Evolutionary conservation across 1,140 invertebrate species (phyloP).

Genomic region (Philaenus spumarius): DNA sequence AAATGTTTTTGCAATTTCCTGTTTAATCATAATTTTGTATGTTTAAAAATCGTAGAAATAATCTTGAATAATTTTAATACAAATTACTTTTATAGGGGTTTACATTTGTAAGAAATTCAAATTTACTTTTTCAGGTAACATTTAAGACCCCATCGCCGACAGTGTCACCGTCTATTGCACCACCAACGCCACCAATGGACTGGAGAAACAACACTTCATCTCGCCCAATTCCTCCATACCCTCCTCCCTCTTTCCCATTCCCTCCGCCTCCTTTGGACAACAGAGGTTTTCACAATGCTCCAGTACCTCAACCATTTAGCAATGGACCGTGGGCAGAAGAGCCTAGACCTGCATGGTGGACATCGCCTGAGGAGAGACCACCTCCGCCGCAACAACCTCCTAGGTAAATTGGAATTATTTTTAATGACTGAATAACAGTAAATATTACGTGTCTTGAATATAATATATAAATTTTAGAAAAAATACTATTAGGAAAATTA

Average conservation of each 20-base stretch:
- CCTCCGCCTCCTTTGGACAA: slow-evolving; percentile 5
- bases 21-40: too few species aligned
- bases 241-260: not conserved
- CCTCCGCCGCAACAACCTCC: slow-evolving; percentile 32
- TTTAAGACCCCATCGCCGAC: slow-evolving; percentile 47
- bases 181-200: slow-evolving; percentile 3
- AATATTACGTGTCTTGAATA: too few species aligned
- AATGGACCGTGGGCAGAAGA: slow-evolving; percentile 2
- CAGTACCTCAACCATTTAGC: too few species aligned
- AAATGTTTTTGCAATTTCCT: too few species aligned
- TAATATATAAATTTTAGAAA: too few species aligned
- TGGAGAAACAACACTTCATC: not conserved
- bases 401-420: not conserved
- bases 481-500: too few species aligned
- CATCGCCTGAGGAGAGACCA: slow-evolving; percentile 31
- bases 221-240: not conserved
- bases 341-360: slow-evolving; percentile 13
- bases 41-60: too few species aligned
- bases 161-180: slow-evolving; percentile 7
- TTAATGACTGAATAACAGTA: too few species aligned
- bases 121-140: slow-evolving; percentile 42
- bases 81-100: too few species aligned
- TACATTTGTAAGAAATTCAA: too few species aligned
- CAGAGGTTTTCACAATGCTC: too few species aligned
- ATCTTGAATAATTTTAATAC: too few species aligned